Evolutionary conservation across 1,140 invertebrate genomes (phyloP).

Genomic region (Drosophila rhopaloa): DNA sequence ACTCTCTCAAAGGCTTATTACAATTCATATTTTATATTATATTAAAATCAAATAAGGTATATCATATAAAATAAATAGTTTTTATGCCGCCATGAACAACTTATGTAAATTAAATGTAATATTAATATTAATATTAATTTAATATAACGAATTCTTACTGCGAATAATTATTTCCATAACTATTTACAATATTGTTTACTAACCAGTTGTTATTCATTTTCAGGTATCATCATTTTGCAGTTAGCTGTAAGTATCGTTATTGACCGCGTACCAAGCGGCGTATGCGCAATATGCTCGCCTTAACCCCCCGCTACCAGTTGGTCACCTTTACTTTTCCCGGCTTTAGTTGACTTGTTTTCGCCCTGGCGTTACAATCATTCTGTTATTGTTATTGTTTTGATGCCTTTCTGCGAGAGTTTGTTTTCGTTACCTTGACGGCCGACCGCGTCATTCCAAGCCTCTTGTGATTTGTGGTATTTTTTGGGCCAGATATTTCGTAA

Average conservation of each 20-base stretch:
- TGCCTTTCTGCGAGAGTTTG: slow-evolving; percentile 39
- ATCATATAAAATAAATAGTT: too few relatives aligned
- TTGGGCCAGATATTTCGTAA: slow-evolving; percentile 37
- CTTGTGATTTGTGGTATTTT: slow-evolving; percentile 3
- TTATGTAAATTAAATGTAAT: too few relatives aligned
- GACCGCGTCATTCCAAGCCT: slow-evolving; percentile 58
- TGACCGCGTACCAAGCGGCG: slow-evolving; percentile 52
- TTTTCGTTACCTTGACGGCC: slow-evolving; percentile 67
- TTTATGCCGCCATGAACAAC: too few relatives aligned
- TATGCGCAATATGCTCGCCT: slow-evolving; percentile 62
- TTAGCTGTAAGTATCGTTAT: slow-evolving; percentile 20
- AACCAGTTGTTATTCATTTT: neutral
- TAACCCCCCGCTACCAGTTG: slow-evolving; percentile 1
- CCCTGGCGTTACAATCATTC: slow-evolving; percentile 50
- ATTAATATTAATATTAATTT: too few relatives aligned
- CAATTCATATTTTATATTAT: too few relatives aligned
- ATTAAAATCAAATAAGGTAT: too few relatives aligned
- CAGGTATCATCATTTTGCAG: neutral
- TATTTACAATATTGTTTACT: neutral
- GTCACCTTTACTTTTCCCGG: slow-evolving; percentile 14
- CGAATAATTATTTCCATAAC: neutral
- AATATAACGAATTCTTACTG: too few relatives aligned
- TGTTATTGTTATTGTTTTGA: slow-evolving; percentile 64
- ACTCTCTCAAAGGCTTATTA: too few relatives aligned
- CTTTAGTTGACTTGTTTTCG: slow-evolving; percentile 37